These are phyloP conservation scores for Corythaeola cristata DNA, from an alignment of 2,113 vertebrate genomes.

Conservation along the genomic window DNA sequence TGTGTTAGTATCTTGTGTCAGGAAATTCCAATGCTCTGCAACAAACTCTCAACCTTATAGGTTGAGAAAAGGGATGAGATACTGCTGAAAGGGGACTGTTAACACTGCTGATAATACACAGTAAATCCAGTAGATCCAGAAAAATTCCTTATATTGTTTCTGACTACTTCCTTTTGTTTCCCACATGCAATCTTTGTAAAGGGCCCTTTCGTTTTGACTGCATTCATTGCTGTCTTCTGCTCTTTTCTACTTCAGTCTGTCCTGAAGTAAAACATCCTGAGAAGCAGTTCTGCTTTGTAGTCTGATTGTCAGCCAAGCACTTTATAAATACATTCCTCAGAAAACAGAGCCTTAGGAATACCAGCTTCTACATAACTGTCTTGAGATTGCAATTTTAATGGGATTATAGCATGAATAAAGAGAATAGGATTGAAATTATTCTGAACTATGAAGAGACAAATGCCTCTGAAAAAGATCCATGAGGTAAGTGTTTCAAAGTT, in stretches of 20 bases:
- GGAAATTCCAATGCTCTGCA: neutral
- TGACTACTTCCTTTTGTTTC: neutral
- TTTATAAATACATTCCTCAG: neutral
- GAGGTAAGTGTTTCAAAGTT: neutral
- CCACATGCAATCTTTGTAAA: neutral
- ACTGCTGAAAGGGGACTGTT: neutral
- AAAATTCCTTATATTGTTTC: neutral
- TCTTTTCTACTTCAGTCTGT: neutral
- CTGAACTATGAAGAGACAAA: neutral
- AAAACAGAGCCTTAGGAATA: neutral
- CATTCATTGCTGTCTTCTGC: neutral
- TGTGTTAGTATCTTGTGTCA: neutral
- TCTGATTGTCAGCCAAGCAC: neutral
- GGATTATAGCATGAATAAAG: neutral
- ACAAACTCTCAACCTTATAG: neutral
- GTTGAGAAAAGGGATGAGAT: neutral
- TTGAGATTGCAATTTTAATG: neutral
- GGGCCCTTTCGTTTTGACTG: neutral
- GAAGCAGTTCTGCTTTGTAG: neutral
- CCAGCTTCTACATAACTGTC: neutral
- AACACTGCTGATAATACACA: neutral
- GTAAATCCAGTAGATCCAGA: neutral
- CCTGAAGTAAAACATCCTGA: neutral
- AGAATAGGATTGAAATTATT: neutral
- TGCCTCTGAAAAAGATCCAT: neutral